Percentiles rank a stretch among this genome's conserved stretches.
phyloP scores from a whole-genome alignment of 1,140 invertebrate genomes.

The Trichogramma pretiosum region DNA sequence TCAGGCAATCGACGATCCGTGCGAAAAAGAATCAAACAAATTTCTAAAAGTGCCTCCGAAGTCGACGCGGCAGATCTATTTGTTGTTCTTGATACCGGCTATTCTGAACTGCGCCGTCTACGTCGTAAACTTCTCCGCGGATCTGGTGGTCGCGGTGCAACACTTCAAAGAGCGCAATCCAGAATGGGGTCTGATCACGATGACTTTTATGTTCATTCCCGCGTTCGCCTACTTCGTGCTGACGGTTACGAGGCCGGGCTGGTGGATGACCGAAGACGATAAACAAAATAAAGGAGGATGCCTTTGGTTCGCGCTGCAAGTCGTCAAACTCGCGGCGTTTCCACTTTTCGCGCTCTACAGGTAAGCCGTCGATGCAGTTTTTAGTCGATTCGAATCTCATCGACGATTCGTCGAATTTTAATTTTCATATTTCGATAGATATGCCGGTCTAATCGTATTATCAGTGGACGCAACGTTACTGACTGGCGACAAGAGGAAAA shows the following conservation, averaged over 20 bases:
- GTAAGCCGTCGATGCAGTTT: no score
- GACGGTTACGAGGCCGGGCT: constrained; percentile 50
- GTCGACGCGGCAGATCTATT: constrained; percentile 43
- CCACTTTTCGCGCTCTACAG: constrained; percentile 60
- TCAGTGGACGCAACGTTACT: constrained; percentile 58
- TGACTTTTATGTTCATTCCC: constrained; percentile 47
- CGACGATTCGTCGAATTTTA: no score
- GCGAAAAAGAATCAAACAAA: constrained; percentile 25
- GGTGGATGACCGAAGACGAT: constrained; percentile 43
- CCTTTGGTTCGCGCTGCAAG: constrained; percentile 50
- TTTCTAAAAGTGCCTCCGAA: constrained; percentile 39
- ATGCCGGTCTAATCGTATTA: constrained; percentile 59
- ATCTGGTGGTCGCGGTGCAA: constrained; percentile 42
- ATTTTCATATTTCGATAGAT: constrained; percentile 40
- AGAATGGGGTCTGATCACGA: constrained; percentile 43
- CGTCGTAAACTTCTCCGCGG: constrained; percentile 42
- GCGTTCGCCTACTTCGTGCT: constrained; percentile 47
- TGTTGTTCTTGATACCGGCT: constrained; percentile 43
- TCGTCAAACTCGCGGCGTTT: constrained; percentile 52
- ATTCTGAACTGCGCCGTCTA: constrained; percentile 40
- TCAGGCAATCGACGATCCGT: constrained; percentile 21
- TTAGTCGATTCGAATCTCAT: no score
- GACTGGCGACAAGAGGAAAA: constrained; percentile 48
- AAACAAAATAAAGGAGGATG: constrained; percentile 32
- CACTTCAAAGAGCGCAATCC: constrained; percentile 43